phyloP scores from a whole-genome alignment of 1,140 invertebrate species.

The Calliopsis andreniformis region DNA sequence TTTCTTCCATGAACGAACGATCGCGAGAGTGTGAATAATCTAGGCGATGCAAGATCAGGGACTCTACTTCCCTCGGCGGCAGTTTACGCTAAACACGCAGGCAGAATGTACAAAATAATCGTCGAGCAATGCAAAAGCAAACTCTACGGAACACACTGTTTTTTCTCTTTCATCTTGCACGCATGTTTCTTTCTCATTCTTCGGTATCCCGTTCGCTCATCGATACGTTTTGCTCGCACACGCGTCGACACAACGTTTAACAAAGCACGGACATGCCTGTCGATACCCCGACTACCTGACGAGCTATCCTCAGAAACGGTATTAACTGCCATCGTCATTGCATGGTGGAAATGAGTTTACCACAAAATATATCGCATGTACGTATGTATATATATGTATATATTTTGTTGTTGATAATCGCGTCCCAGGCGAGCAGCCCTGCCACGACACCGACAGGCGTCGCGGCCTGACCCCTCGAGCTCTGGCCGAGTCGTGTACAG shows the following conservation, averaged over 20 bases:
- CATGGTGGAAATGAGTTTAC: constrained; percentile 22
- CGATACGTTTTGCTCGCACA: too few relatives aligned
- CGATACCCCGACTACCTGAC: constrained; percentile 33
- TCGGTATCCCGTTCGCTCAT: too few relatives aligned
- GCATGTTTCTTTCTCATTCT: not conserved
- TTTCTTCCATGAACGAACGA: not conserved
- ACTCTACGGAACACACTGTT: not conserved
- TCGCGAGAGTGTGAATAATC: constrained; percentile 13
- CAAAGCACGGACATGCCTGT: constrained; percentile 12
- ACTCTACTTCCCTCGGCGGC: not conserved
- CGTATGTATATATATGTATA: not conserved
- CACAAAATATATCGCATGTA: constrained; percentile 20
- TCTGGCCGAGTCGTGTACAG: constrained; percentile 20
- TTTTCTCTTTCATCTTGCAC: not conserved
- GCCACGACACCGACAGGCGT: constrained; percentile 6
- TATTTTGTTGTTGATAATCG: constrained; percentile 31
- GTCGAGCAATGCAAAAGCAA: not conserved
- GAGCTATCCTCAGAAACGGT: constrained; percentile 22
- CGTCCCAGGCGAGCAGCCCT: not conserved
- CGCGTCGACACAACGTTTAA: constrained; percentile 7
- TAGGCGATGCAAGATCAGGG: constrained; percentile 13
- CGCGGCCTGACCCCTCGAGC: not conserved
- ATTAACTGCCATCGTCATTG: constrained; percentile 22
- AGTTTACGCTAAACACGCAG: constrained; percentile 15
- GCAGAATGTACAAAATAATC: not conserved